These are phyloP conservation scores for Puntigrus tetrazona DNA, from an alignment of 2,113 vertebrate species.

Conservation along the genomic window DNA sequence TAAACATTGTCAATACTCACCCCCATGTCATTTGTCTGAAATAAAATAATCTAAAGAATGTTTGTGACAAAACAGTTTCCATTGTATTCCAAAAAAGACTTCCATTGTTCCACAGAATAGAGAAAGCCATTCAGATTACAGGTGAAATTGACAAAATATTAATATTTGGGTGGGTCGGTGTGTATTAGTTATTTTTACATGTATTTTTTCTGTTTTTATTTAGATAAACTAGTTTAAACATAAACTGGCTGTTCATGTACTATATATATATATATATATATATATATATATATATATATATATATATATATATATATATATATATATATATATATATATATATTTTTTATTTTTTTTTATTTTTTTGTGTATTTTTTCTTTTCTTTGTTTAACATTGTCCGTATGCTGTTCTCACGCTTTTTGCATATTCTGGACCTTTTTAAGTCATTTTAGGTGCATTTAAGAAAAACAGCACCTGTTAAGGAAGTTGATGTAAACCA, in stretches of 20 bases:
- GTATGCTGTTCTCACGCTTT: background rate
- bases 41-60: background rate
- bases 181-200: background rate
- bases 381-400: background rate
- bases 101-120: background rate
- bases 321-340: no score
- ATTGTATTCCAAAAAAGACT: background rate
- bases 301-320: no score
- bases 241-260: no score
- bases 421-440: background rate
- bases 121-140: no score
- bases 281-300: no score
- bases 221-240: no score
- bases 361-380: background rate
- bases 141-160: no score
- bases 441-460: slow-evolving; percentile 18
- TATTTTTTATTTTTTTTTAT: no score
- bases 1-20: background rate
- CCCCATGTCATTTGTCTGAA: background rate
- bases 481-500: slow-evolving; percentile 42
- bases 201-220: background rate
- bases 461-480: slow-evolving; percentile 40
- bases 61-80: background rate
- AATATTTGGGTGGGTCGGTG: no score
- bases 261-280: no score